These are phyloP conservation scores for Mactra quadrangularis DNA, from an alignment of 1,140 invertebrate species.

Conservation along the genomic window DNA sequence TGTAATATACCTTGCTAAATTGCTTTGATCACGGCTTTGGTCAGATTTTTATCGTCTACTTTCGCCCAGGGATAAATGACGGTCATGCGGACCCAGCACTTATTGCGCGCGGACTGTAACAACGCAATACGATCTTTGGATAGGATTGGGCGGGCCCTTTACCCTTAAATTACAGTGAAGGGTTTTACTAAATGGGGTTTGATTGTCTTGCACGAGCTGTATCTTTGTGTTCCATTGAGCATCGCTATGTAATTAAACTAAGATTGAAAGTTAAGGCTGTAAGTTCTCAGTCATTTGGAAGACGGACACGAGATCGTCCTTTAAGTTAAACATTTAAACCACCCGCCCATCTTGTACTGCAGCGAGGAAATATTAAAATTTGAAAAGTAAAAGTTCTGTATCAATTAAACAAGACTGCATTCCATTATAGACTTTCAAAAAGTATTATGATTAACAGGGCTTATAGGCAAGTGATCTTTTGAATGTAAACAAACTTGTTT, in stretches of 20 bases:
- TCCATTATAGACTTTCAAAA: too few species aligned
- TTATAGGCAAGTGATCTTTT: neutral
- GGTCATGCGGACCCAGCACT: conserved; percentile 34
- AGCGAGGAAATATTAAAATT: neutral
- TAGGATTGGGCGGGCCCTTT: neutral
- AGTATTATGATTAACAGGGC: neutral
- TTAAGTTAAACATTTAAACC: neutral
- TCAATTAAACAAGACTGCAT: too few species aligned
- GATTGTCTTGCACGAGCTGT: conserved; percentile 42
- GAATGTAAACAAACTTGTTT: neutral
- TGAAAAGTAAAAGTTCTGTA: neutral
- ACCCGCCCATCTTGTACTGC: neutral
- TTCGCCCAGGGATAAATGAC: conserved; percentile 39
- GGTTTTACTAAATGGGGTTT: conserved; percentile 16
- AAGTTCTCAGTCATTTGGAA: neutral
- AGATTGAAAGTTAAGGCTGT: conserved; percentile 8
- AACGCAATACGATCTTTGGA: conserved; percentile 35
- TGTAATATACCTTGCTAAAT: conserved; percentile 54
- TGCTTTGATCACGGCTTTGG: conserved; percentile 49
- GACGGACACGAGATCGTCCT: neutral
- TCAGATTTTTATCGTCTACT: conserved; percentile 57
- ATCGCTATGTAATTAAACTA: conserved; percentile 28
- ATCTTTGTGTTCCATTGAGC: neutral
- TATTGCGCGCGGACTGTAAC: conserved; percentile 25
- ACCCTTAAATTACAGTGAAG: conserved; percentile 53